Percentiles rank a stretch among this genome's conserved stretches.
Evolutionary conservation across 1,140 invertebrate species (phyloP).

Genomic region (Zaprionus inermis): DNA sequence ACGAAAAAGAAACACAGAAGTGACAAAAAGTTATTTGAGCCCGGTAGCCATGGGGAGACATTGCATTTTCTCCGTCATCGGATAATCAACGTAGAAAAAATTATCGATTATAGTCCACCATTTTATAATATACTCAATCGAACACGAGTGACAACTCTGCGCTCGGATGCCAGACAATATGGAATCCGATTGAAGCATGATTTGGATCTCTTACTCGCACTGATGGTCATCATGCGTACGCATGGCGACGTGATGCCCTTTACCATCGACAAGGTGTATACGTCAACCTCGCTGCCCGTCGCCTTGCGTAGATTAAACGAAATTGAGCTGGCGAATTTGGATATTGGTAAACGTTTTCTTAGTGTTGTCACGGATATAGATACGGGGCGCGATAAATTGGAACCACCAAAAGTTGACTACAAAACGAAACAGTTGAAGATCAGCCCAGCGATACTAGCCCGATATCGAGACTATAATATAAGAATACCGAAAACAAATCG

Average conservation of each 20-base stretch:
- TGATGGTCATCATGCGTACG: conserved; percentile 9
- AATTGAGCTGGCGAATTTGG: conserved; percentile 20
- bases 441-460: conserved; percentile 29
- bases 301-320: not conserved
- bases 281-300: not conserved
- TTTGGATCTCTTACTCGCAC: not conserved
- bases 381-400: conserved; percentile 32
- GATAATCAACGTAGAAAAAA: not conserved
- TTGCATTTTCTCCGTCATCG: not conserved
- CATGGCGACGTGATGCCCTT: conserved; percentile 10
- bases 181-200: conserved; percentile 1
- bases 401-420: not conserved
- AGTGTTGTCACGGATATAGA: conserved; percentile 58
- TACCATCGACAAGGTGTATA: conserved; percentile 10
- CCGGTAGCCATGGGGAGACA: not conserved
- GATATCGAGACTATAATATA: conserved; percentile 55
- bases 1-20: not conserved
- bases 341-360: conserved; percentile 42
- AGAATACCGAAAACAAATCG: conserved; percentile 36
- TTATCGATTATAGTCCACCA: not conserved
- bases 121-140: not conserved
- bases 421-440: not conserved
- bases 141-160: not conserved
- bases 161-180: not conserved
- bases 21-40: not conserved